Conservation (phyloP, 2,888 invertebrate species). For the Gisinianus flammeolus region DNA sequence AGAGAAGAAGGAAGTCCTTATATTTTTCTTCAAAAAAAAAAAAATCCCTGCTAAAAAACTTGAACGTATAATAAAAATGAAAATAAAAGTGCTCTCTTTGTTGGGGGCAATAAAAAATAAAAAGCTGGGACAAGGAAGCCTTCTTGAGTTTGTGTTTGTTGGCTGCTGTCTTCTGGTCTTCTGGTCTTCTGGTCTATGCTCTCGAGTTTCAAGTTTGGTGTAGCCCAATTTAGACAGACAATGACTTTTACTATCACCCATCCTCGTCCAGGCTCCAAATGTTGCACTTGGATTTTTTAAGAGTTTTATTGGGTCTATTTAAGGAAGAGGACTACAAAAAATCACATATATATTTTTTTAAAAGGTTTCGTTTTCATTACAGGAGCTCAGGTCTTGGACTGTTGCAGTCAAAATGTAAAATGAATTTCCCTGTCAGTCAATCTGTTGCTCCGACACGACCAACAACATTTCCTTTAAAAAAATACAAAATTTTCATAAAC, state of each 20-base stretch:
- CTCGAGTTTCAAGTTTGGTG: neutral
- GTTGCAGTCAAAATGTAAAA: neutral
- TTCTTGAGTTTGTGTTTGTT: constrained; percentile 10
- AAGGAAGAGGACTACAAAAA: constrained; percentile 2
- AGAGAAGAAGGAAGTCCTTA: neutral
- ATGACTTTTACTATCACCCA: neutral
- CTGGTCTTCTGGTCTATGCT: neutral
- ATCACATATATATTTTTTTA: neutral
- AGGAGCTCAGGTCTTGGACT: neutral
- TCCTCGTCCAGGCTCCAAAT: neutral
- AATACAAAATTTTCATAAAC: too few relatives aligned
- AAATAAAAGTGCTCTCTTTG: constrained; percentile 35
- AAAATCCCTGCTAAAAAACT: constrained; percentile 12
- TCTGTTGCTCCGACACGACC: neutral
- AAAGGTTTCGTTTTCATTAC: neutral
- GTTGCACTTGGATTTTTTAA: constrained; percentile 31
- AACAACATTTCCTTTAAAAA: too few relatives aligned
- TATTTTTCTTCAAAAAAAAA: neutral
- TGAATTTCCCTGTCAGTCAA: neutral
- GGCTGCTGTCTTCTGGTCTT: neutral
- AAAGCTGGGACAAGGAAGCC: constrained; percentile 11
- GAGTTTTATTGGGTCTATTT: constrained; percentile 36
- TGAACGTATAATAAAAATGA: constrained; percentile 22
- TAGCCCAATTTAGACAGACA: constrained; percentile 29
- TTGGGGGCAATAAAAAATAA: constrained; percentile 23